Percentiles rank a stretch among this genome's conserved stretches.
Evolutionary conservation across 2,797 vertebrate species (phyloP).

Genomic region (Synanceia verrucosa): DNA sequence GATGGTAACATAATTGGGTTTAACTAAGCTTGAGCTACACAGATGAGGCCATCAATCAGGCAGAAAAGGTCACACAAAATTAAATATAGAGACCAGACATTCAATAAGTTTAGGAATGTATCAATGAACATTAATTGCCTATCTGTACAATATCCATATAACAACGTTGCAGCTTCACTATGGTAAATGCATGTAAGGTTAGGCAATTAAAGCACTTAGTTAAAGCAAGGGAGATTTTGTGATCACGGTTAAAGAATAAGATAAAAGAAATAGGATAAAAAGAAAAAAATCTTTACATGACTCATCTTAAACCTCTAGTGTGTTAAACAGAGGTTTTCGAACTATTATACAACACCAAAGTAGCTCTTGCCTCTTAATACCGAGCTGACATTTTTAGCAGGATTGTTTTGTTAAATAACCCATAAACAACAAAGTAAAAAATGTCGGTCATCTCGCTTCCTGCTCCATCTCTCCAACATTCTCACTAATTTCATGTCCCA

Average conservation of each 20-base stretch:
- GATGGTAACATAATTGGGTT: neutral
- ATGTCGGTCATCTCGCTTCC: conserved; percentile 12
- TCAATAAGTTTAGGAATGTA: too few relatives aligned
- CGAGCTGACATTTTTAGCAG: neutral
- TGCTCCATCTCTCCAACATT: conserved; percentile 7
- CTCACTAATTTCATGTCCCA: conserved; percentile 30
- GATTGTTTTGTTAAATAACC: conserved; percentile 1
- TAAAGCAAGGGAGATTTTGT: neutral
- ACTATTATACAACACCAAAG: neutral
- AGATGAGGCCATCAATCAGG: neutral
- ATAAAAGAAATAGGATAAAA: too few relatives aligned
- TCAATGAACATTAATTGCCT: too few relatives aligned
- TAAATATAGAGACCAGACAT: neutral
- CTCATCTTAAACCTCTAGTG: neutral
- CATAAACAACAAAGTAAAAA: neutral
- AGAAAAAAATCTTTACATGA: neutral
- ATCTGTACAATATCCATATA: too few relatives aligned
- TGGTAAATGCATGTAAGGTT: neutral
- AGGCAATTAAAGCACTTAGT: neutral
- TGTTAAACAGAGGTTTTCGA: neutral
- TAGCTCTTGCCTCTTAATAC: neutral
- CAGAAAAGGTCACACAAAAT: neutral
- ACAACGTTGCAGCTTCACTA: too few relatives aligned
- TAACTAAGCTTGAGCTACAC: neutral
- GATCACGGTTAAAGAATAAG: neutral